Percentiles rank a stretch among this genome's conserved stretches.
Conservation (phyloP, 2,113 vertebrate species). For the Ellobius talpinus region DNA sequence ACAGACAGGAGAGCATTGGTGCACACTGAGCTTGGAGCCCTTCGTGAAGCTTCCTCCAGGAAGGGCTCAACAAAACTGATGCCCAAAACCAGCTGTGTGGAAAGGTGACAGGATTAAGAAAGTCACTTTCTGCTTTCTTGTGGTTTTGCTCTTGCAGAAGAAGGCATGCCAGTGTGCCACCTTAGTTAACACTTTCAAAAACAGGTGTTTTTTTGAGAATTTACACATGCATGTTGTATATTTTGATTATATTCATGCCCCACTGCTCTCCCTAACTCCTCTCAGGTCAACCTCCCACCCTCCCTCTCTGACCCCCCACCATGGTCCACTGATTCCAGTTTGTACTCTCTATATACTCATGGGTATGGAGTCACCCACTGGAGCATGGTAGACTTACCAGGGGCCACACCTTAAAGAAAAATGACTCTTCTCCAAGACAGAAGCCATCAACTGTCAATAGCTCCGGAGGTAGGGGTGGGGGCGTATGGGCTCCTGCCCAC, state of each 20-base stretch:
- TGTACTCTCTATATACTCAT: too few relatives aligned
- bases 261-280: not conserved
- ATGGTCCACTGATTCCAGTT: not conserved
- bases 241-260: not conserved
- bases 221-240: not conserved
- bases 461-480: not conserved
- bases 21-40: not conserved
- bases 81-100: not conserved
- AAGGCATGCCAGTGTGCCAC: not conserved
- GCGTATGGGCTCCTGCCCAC: not conserved
- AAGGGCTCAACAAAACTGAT: not conserved
- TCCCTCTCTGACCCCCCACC: not conserved
- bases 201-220: not conserved
- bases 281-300: not conserved
- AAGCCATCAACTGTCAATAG: not conserved
- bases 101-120: not conserved
- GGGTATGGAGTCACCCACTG: too few relatives aligned
- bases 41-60: not conserved
- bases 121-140: not conserved
- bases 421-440: not conserved
- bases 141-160: not conserved
- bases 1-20: not conserved
- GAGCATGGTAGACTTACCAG: not conserved
- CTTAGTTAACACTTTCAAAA: not conserved
- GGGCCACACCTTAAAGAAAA: not conserved